Conservation (phyloP, 2,888 invertebrate genomes). For the Sminthurinus aureus region DNA sequence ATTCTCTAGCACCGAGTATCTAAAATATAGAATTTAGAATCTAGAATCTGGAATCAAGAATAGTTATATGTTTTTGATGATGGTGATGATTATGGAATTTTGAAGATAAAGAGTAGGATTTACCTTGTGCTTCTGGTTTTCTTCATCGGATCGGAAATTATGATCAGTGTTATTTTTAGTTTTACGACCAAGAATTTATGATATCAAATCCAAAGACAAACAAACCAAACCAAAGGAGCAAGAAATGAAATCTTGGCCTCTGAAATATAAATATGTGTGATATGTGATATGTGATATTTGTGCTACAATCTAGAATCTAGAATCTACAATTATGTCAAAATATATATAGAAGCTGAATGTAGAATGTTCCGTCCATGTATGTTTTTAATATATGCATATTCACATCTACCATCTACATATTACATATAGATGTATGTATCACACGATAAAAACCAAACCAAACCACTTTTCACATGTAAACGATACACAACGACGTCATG, state of each 20-base stretch:
- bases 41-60: no score
- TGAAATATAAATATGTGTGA: no score
- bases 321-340: no score
- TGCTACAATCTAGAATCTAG: no score
- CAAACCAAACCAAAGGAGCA: not conserved
- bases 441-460: not conserved
- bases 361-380: no score
- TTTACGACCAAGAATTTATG: not conserved
- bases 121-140: not conserved
- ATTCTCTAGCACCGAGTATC: no score
- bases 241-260: not conserved
- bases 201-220: slow-evolving; percentile 1
- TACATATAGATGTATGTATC: not conserved
- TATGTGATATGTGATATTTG: no score
- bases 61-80: no score
- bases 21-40: no score
- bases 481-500: not conserved
- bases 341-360: no score
- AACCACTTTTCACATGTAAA: not conserved
- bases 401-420: not conserved
- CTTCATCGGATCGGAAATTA: not conserved
- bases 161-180: slow-evolving; percentile 20
- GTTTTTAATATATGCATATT: not conserved
- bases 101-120: no score
- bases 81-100: no score